Conservation (phyloP, 2,113 vertebrate species). For the Toxostoma redivivum region DNA sequence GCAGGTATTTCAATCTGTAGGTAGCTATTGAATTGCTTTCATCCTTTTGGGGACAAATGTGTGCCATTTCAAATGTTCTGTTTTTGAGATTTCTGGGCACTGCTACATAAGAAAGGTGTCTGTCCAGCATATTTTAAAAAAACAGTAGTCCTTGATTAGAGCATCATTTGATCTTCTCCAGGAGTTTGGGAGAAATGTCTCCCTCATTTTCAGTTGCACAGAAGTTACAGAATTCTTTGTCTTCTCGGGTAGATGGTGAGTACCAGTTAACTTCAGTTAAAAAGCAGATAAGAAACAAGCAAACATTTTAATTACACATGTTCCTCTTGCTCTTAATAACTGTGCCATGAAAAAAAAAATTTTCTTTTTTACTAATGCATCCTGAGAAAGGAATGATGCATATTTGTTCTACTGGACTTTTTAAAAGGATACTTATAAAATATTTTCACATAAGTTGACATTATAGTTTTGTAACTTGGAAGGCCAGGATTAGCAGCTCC, state of each 20-base stretch:
- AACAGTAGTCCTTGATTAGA: background rate
- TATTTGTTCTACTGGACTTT: background rate
- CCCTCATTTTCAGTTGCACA: background rate
- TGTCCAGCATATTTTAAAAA: background rate
- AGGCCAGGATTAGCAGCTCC: background rate
- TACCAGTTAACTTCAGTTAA: background rate
- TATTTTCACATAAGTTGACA: background rate
- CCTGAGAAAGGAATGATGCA: background rate
- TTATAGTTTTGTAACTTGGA: background rate
- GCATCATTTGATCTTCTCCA: background rate
- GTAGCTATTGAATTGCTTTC: background rate
- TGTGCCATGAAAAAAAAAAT: background rate
- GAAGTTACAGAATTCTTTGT: background rate
- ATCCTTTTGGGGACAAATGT: background rate
- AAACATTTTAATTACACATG: background rate
- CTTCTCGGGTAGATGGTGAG: background rate
- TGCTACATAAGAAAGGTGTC: background rate
- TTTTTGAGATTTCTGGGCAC: background rate
- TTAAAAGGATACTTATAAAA: background rate
- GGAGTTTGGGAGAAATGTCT: background rate
- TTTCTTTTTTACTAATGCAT: background rate
- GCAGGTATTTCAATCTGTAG: background rate
- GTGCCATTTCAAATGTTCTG: background rate
- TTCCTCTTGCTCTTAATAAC: background rate
- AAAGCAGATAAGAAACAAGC: background rate